Base-by-base conservation (phyloP, 2,113 vertebrate genomes). In the Speoplatyrhinus poulsoni region DNA sequence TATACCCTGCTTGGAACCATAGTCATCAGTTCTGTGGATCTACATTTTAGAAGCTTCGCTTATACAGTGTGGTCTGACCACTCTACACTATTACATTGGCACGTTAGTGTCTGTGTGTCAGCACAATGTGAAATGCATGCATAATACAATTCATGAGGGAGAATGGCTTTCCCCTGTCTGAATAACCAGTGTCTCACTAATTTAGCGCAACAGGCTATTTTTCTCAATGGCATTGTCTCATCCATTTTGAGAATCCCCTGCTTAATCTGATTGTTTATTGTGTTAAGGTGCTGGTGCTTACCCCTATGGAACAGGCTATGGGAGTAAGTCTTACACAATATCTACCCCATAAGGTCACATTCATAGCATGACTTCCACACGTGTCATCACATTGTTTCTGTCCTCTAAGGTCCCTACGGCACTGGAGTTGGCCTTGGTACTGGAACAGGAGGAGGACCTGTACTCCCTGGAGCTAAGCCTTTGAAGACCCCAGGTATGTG, bases 401-500 rank as follows among this genome's bases (percentile, higher is more conserved):
- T 65, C 0, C 0, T 50, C 16, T 60, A 49, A 91, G 86, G 58
- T 53, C 85, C 84, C 65, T 87, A 75, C 47, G 81, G 84, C 52
- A 59, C 56, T 49, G 82, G 75, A 0, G 3, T 63, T 0, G 79
- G 80, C 0, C 17, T 55, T 9, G 82, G 75, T 33, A 4, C 46
- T 41, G 19, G 55, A 17, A 7, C 70, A 49, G 88, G 87, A 77
- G 32, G 47, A 4, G 86, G 57, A 54, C 61, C 65, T 57, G 70
- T 70, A 15, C 79, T 85, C 32, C 89, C 92, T 69, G 91, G 86
- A 68, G 87, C 80, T 10, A 92, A 89, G 33, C 91, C 91, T 48
- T 69, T 89, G 46, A 92, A 89, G 77, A 79, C 84, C 67, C 87
- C 90, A 72, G 87, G 91, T 60, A 3, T 19, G 26, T 54, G 26